Base-by-base conservation (phyloP, 2,888 invertebrate genomes). In the Acrobasis consociella region DNA sequence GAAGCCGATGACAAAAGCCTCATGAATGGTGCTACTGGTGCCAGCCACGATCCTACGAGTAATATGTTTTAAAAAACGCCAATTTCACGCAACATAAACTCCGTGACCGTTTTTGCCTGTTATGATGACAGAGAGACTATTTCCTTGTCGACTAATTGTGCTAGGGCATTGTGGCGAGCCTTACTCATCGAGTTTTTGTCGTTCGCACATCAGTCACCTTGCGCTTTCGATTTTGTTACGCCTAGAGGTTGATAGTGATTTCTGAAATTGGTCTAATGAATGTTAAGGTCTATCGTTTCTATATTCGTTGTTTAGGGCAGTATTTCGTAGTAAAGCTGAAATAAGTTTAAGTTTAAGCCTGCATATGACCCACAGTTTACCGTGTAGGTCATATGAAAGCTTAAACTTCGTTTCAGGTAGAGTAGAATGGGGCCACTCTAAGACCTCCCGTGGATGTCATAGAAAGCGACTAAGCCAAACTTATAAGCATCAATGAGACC, bases 21-120 rank as follows among this genome's bases (percentile, higher is more conserved):
- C 53, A 58, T 64, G 58, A 64, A 67, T 63, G 42, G 60, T 16
- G 60, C 51, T 17, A 15, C 38, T 60, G 62, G 71, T 70, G 66
- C 70, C 69, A 69, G 66, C 62, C 66, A 70, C 70, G 69, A 65
- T 70, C 60, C 68, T 67, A 67, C 65, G 65, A 60, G 67, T 68
- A 74, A 72, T 72, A 74, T 73, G 66, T 73, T 77, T 72, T 73
- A 77, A 79, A 81, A 82, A 79, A 78, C 77, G 78, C 76, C 82
- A 91, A 92, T 92, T 92, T 92, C 91, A 91, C 91, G 91, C 88
- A 86, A 83, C 85, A 81, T 81, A 86, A 87, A 87, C 86, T 86
- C 76, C 81, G 86, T 83, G 87, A 85, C 80, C 79, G 71, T 64
- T 88, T 91, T 89, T 90, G 82, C 73, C 72, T 82, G 76, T 85